These are phyloP conservation scores for Apamea monoglypha DNA, from an alignment of 2,888 invertebrate species.

Conservation along the genomic window DNA sequence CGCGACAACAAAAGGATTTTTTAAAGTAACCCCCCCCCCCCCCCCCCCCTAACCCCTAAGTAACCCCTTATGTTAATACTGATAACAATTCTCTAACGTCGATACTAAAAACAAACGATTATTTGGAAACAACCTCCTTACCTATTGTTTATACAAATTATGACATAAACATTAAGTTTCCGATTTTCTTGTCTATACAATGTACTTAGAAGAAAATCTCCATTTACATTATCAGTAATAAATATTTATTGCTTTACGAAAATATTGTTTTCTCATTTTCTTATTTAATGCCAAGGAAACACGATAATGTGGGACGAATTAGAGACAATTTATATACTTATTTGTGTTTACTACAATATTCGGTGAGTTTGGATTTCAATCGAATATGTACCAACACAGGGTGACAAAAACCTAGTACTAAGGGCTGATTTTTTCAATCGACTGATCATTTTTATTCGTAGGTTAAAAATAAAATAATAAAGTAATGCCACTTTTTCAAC, in stretches of 20 bases:
- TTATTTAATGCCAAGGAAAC: constrained; percentile 14
- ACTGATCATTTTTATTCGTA: no score
- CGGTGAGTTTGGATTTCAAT: not conserved
- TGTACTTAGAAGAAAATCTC: constrained; percentile 11
- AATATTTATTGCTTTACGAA: constrained; percentile 48
- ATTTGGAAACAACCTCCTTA: not conserved
- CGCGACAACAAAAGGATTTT: not conserved
- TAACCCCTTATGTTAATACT: constrained; percentile 5
- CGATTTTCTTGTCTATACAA: constrained; percentile 8
- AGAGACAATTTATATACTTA: constrained; percentile 25
- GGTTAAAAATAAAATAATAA: not conserved
- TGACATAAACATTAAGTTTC: constrained; percentile 22
- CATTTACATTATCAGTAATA: constrained; percentile 39
- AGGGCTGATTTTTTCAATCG: no score
- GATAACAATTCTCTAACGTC: constrained; percentile 10
- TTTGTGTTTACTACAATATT: not conserved
- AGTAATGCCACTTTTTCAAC: not conserved
- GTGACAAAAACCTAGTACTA: not conserved
- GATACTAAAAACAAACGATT: constrained; percentile 2
- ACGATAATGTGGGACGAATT: constrained; percentile 19
- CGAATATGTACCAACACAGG: not conserved
- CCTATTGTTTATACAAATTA: constrained; percentile 29
- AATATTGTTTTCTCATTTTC: constrained; percentile 42
- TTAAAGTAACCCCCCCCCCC: no score
- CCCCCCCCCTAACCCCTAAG: no score